Evolutionary conservation across 2,797 vertebrate species (phyloP).

Genomic region (Xenops minutus): DNA sequence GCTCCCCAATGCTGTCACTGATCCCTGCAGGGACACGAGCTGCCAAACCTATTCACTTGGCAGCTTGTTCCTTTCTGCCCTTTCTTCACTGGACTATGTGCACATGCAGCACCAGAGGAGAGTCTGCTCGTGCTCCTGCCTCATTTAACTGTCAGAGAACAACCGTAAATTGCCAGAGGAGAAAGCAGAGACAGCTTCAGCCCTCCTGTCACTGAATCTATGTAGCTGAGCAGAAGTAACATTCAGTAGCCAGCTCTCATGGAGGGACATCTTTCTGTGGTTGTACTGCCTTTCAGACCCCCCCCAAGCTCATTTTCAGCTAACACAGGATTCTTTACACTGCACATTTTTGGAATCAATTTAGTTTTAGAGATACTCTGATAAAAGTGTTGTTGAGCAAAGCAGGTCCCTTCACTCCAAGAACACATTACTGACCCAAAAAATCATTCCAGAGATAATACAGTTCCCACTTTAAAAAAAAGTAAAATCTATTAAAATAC

Average conservation of each 20-base stretch:
- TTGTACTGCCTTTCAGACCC: background rate
- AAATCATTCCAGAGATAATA: background rate
- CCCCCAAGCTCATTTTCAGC: background rate
- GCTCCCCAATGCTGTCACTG: background rate
- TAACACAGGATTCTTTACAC: background rate
- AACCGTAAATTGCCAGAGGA: background rate
- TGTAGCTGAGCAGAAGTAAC: background rate
- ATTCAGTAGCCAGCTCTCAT: background rate
- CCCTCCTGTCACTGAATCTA: background rate
- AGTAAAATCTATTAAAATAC: conserved; percentile 46
- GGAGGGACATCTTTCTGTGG: background rate
- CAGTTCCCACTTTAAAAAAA: background rate
- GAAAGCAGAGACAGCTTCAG: background rate
- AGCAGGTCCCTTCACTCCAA: background rate
- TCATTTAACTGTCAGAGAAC: background rate
- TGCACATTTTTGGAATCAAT: background rate
- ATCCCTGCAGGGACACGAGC: background rate
- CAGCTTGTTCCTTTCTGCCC: background rate
- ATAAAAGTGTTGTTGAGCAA: background rate
- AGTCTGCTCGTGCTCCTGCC: background rate
- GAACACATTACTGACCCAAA: background rate
- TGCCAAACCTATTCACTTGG: background rate
- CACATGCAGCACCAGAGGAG: background rate
- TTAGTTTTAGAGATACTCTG: background rate
- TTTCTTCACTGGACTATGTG: background rate